phyloP scores from a whole-genome alignment of 37 sponge, comb jelly and placozoan genomes.

The Chondrilla cf. caribensis region DNA sequence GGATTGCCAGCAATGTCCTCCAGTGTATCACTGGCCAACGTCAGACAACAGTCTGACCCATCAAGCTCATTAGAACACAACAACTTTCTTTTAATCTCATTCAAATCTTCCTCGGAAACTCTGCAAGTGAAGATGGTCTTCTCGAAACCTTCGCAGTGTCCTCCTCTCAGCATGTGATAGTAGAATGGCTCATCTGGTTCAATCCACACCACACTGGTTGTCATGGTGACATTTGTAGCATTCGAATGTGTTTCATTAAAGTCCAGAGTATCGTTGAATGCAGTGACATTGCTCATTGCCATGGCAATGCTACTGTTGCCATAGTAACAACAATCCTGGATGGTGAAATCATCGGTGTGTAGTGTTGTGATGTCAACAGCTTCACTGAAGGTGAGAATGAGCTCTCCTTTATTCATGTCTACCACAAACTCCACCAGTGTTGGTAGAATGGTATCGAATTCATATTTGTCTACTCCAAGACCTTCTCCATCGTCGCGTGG shows the following conservation, averaged over 20 bases:
- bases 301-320: background rate
- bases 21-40: slow-evolving; percentile 48
- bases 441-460: slow-evolving; percentile 47
- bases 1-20: slow-evolving; percentile 66
- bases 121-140: slow-evolving; percentile 62
- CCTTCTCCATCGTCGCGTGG: slow-evolving; percentile 28
- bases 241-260: background rate
- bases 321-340: slow-evolving; percentile 74
- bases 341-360: slow-evolving; percentile 41
- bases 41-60: slow-evolving; percentile 73
- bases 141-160: slow-evolving; percentile 39
- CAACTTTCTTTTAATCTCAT: slow-evolving; percentile 75
- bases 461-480: slow-evolving; percentile 20
- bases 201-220: background rate
- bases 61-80: slow-evolving; percentile 60
- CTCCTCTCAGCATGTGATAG: slow-evolving; percentile 61
- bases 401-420: slow-evolving; percentile 68
- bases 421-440: slow-evolving; percentile 48
- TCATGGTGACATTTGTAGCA: background rate
- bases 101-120: slow-evolving; percentile 65
- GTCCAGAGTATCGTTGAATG: background rate
- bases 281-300: background rate
- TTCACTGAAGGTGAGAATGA: slow-evolving; percentile 76
- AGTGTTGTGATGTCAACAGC: slow-evolving; percentile 75
- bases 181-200: slow-evolving; percentile 32